Evolutionary conservation across 2,797 vertebrate genomes (phyloP).

Genomic region (Apogon talboti): DNA sequence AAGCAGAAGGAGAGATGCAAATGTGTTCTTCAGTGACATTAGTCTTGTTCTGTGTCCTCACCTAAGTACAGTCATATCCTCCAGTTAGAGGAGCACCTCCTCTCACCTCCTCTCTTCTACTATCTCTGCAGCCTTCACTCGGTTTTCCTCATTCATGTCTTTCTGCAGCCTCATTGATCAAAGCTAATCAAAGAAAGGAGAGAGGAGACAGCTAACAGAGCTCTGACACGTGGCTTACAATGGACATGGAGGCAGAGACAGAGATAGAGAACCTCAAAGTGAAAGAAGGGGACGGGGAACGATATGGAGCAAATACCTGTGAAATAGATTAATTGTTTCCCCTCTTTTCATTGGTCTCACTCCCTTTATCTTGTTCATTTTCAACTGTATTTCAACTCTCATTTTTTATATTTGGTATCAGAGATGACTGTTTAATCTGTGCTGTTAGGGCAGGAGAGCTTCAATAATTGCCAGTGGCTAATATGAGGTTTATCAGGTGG

Average conservation of each 20-base stretch:
- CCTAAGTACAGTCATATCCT: constrained; percentile 37
- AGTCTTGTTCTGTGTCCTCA: constrained; percentile 24
- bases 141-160: constrained; percentile 43
- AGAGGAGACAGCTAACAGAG: constrained; percentile 39
- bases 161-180: constrained; percentile 52
- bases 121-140: constrained; percentile 28
- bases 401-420: constrained; percentile 16
- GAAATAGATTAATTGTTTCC: constrained; percentile 39
- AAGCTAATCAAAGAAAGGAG: constrained; percentile 57
- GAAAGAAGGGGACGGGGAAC: constrained; percentile 22
- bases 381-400: neutral
- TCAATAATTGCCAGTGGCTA: too few species aligned
- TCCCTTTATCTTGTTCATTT: constrained; percentile 22
- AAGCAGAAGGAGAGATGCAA: constrained; percentile 53
- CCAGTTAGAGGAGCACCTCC: constrained; percentile 21
- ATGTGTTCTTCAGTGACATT: constrained; percentile 24
- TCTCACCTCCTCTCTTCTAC: constrained; percentile 17
- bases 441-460: too few species aligned
- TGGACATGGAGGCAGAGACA: constrained; percentile 31
- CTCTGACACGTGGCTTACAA: constrained; percentile 46
- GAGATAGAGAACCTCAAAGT: constrained; percentile 46
- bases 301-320: constrained; percentile 31
- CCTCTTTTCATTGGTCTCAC: constrained; percentile 1
- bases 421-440: too few species aligned
- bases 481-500: too few species aligned